These are phyloP conservation scores for Lasioglossum malachurum DNA, from an alignment of 2,888 invertebrate species.

Conservation along the genomic window DNA sequence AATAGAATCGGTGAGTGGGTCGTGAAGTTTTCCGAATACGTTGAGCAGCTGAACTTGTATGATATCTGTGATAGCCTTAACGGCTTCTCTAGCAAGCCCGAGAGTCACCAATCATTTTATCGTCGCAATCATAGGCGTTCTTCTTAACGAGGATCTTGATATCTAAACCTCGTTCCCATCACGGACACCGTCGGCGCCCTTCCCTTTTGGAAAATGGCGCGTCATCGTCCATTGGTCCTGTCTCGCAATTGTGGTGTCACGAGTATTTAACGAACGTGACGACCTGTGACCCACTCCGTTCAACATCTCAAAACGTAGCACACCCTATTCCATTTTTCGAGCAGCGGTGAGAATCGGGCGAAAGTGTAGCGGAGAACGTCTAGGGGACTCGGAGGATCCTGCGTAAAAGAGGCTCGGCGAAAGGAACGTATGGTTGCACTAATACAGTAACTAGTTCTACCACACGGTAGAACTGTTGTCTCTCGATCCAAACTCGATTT, in stretches of 20 bases:
- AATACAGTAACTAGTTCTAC: background rate
- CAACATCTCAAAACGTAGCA: background rate
- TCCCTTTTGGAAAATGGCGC: background rate
- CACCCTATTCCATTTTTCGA: background rate
- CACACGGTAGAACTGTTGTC: background rate
- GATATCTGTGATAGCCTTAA: background rate
- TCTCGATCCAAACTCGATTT: too few species aligned
- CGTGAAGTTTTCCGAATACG: background rate
- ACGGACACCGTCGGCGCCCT: background rate
- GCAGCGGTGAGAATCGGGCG: background rate
- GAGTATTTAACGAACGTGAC: background rate
- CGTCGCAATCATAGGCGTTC: conserved; percentile 11
- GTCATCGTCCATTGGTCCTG: conserved; percentile 3
- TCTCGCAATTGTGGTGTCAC: background rate
- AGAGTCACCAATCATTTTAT: conserved; percentile 1
- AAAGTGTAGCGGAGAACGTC: conserved; percentile 1
- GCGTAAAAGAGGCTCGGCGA: background rate
- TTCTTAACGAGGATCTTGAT: conserved; percentile 34
- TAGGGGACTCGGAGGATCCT: background rate
- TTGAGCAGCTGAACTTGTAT: background rate
- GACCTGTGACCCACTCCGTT: conserved; percentile 1
- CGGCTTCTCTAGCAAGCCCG: background rate
- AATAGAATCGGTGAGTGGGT: background rate
- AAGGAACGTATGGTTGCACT: background rate
- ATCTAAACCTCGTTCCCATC: conserved; percentile 20